A percentile compares a stretch with the other conserved stretches of the same genome.
These are phyloP conservation scores for Beris chalybata DNA, from an alignment of 2,888 invertebrate species.

Conservation along the genomic window DNA sequence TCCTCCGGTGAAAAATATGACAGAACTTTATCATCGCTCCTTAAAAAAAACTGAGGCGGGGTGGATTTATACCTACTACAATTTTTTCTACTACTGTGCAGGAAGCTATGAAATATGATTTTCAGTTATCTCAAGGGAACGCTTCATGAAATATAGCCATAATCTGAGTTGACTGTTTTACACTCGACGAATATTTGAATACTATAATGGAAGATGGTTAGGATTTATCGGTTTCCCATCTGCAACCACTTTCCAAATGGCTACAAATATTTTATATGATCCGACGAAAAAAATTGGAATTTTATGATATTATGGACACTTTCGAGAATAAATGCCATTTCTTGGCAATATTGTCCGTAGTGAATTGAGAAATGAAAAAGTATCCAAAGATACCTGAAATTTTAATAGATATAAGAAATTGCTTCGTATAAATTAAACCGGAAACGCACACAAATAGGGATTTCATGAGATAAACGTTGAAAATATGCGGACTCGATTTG, in stretches of 20 bases:
- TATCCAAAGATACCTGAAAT: not conserved
- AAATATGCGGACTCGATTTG: not conserved
- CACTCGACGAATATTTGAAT: constrained; percentile 31
- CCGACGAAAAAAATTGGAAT: not conserved
- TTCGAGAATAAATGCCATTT: not conserved
- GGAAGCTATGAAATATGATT: constrained; percentile 24
- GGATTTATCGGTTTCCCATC: constrained; percentile 31
- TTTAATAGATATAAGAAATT: not conserved
- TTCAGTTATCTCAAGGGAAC: constrained; percentile 27
- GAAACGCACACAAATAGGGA: not conserved
- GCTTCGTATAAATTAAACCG: constrained; percentile 3
- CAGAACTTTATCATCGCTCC: constrained; percentile 6
- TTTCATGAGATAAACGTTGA: not conserved
- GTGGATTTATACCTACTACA: constrained; percentile 1
- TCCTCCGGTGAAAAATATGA: constrained; percentile 7
- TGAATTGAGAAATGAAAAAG: not conserved
- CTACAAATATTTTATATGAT: constrained; percentile 13
- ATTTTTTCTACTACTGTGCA: not conserved
- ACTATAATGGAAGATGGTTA: constrained; percentile 20
- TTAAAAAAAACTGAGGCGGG: not conserved
- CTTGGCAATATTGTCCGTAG: no score
- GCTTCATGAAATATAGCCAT: constrained; percentile 31
- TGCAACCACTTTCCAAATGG: constrained; percentile 29
- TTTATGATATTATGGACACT: constrained; percentile 25
- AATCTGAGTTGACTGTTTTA: constrained; percentile 32